Percentiles rank a stretch among this genome's conserved stretches.
Conservation (phyloP, 2,797 vertebrate species). For the Uromys caudimaculatus region DNA sequence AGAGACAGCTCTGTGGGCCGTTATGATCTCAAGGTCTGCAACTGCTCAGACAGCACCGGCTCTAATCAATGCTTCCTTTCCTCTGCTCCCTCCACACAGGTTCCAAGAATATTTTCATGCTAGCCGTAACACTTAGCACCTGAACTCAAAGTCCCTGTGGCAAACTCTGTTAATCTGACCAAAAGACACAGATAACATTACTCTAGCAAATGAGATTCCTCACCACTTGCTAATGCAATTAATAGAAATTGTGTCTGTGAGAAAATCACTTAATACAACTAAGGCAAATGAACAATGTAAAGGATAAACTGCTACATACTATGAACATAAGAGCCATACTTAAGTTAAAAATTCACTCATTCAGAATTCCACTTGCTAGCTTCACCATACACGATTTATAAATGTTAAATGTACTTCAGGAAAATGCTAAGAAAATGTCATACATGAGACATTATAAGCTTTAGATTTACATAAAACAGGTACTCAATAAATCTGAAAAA, state of each 20-base stretch:
- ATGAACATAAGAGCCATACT: constrained; percentile 24
- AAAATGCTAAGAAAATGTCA: constrained; percentile 45
- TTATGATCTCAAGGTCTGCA: constrained; percentile 44
- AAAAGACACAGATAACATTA: constrained; percentile 21
- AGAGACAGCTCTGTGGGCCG: neutral
- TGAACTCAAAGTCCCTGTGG: constrained; percentile 44
- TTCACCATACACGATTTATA: neutral
- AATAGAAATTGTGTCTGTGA: neutral
- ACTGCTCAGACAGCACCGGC: neutral
- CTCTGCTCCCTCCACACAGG: neutral
- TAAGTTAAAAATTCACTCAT: constrained; percentile 8
- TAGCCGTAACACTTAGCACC: neutral
- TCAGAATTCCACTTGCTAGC: constrained; percentile 14
- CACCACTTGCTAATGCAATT: neutral
- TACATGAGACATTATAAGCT: neutral
- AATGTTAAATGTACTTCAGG: constrained; percentile 20
- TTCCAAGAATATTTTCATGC: constrained; percentile 44
- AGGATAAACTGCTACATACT: constrained; percentile 17
- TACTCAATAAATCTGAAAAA: constrained; percentile 42
- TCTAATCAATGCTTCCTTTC: neutral
- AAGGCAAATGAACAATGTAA: neutral
- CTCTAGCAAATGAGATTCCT: constrained; percentile 35
- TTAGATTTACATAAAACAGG: constrained; percentile 24
- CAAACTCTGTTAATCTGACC: neutral
- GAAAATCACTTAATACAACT: neutral